phyloP scores from a whole-genome alignment of 2,888 invertebrate species.

The Rhagium mordax region DNA sequence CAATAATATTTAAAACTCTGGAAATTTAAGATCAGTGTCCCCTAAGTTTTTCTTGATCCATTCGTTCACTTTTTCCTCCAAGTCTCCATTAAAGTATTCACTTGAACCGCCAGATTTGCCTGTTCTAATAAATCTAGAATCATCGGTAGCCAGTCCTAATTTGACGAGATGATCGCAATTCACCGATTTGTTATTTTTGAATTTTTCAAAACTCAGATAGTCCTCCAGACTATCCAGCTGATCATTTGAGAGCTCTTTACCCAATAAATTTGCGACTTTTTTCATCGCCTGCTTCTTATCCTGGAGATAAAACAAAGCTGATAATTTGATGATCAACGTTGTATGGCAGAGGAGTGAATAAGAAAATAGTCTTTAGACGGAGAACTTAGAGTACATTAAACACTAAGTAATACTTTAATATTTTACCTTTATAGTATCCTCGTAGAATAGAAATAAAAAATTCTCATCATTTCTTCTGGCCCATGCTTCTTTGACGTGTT shows the following conservation, averaged over 20 bases:
- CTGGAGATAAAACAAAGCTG: conserved; percentile 64
- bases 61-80: conserved; percentile 27
- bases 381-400: no score
- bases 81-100: conserved; percentile 25
- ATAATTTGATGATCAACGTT: no score
- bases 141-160: conserved; percentile 62
- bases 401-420: neutral
- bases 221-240: conserved; percentile 76
- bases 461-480: conserved; percentile 75
- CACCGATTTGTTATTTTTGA: conserved; percentile 84
- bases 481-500: conserved; percentile 83
- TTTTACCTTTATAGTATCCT: conserved; percentile 78
- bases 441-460: conserved; percentile 82
- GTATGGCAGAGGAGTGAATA: no score
- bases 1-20: neutral
- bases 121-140: conserved; percentile 22
- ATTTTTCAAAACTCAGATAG: conserved; percentile 85
- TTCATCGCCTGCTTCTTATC: conserved; percentile 74
- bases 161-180: conserved; percentile 72
- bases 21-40: conserved; percentile 24
- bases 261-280: conserved; percentile 77
- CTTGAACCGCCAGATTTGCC: conserved; percentile 33
- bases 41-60: conserved; percentile 34
- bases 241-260: conserved; percentile 72
- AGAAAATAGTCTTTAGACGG: no score